Evolutionary conservation across 2,888 invertebrate species (phyloP), one percentile per base, ranked within the genome.

Genomic region (Diadegma fenestrale): DNA sequence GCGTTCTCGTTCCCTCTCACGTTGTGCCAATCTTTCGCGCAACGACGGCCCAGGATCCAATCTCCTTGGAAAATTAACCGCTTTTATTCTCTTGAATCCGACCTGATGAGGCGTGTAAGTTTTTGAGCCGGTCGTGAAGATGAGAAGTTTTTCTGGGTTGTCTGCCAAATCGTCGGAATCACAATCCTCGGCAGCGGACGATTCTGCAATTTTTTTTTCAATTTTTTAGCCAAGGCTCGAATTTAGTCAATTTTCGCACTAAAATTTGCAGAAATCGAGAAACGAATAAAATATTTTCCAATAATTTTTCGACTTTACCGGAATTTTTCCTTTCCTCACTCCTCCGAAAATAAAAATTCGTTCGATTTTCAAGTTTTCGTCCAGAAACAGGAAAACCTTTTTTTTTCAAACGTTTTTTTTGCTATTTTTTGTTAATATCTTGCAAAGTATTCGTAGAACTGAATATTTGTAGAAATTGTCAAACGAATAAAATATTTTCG

Each of bases 61-160:
- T 86, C 95, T 94, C 89, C 96, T 95, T 0, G 97, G 96, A 91
- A 97, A 97, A 82, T 95, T 95, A 1, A 97, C 95, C 45, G 96
- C 95, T 87, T 96, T 95, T 83, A 98, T 97, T 90, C 96, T 95
- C 91, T 97, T 97, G 88, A 97, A 96, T 51, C 97, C 97, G 88
- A 98, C 96, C 94, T 97, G 97, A 94, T 98, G 98, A 0, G 98
- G 98, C 0, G 97, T 97, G 90, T 97, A 98, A 0, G 98, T 97
- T 93, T 96, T 96, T 6, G 96, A 96, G 0, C 98, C 98, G 33
- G 97, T 97, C 1, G 97, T 97, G 93, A 97, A 98, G 88, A 98
- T 97, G 30, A 98, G 95, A 93, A 96, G 96, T 91, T 97, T 97
- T 89, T 96, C 96, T 84, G 95, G 95, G 88, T 95, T 95, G 83